Conservation (phyloP, 1,140 invertebrate species). For the Caenorhabditis tropicalis region DNA sequence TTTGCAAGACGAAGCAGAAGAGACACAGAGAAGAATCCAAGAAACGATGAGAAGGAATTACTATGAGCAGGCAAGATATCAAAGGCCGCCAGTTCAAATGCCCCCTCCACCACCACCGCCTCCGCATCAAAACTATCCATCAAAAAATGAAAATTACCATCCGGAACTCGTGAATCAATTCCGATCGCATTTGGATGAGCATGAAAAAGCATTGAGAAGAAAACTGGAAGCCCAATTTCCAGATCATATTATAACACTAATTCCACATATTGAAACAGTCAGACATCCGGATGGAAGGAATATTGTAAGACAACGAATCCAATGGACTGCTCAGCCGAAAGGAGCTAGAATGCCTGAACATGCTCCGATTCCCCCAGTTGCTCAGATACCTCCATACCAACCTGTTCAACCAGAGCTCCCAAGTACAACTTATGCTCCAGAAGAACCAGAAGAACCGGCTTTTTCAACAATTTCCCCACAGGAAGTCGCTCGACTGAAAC, state of each 20-base stretch:
- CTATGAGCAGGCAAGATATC: conserved; percentile 38
- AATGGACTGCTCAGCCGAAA: conserved; percentile 23
- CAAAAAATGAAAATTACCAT: background rate
- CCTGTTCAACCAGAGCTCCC: background rate
- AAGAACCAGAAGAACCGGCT: background rate
- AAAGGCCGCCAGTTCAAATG: conserved; percentile 32
- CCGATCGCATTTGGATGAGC: conserved; percentile 6
- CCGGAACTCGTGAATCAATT: conserved; percentile 24
- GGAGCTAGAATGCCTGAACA: background rate
- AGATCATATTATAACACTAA: conserved; percentile 17
- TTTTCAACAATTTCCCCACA: background rate
- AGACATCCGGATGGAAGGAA: conserved; percentile 4
- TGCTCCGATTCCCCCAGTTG: background rate
- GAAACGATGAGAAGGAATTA: conserved; percentile 18
- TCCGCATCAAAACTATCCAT: background rate
- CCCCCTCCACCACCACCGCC: conserved; percentile 9
- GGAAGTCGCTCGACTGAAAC: conserved; percentile 2
- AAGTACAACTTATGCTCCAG: background rate
- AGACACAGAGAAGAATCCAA: conserved; percentile 27
- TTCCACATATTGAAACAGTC: conserved; percentile 18
- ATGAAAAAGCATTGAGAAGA: conserved; percentile 8
- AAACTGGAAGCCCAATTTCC: conserved; percentile 26
- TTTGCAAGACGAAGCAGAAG: conserved; percentile 22
- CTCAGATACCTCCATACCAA: background rate
- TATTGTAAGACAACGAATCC: background rate